Evolutionary conservation across 2,113 vertebrate genomes (phyloP).

Genomic region (Catagonus wagneri): DNA sequence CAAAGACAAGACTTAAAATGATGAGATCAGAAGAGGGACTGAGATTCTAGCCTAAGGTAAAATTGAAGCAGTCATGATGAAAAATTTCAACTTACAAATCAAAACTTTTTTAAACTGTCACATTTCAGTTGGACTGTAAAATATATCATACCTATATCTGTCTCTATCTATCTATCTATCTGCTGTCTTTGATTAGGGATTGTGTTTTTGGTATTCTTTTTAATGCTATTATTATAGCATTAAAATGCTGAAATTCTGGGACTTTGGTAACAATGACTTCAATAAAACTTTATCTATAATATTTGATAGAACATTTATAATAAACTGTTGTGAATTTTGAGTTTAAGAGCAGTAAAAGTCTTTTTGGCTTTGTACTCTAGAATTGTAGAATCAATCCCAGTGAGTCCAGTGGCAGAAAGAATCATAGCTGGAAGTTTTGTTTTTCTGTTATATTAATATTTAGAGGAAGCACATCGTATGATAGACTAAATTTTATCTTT

Average conservation of each 20-base stretch:
- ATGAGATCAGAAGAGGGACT: background rate
- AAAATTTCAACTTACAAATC: slow-evolving; percentile 12
- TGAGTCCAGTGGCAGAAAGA: background rate
- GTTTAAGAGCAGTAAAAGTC: background rate
- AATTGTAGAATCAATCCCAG: background rate
- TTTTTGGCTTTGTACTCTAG: background rate
- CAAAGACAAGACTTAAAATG: slow-evolving; percentile 44
- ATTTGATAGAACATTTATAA: background rate
- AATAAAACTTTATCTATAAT: slow-evolving; percentile 11
- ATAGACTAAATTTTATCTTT: slow-evolving; percentile 7
- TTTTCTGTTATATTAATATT: background rate
- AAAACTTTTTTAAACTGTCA: background rate
- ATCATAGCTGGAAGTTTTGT: background rate
- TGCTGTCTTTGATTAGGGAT: slow-evolving; percentile 13
- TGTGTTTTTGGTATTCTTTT: background rate
- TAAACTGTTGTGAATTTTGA: background rate
- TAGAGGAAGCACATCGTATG: background rate
- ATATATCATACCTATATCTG: background rate
- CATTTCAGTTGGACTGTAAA: slow-evolving; percentile 22
- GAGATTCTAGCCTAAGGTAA: background rate
- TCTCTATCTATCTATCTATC: too few species aligned
- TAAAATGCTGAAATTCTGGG: background rate
- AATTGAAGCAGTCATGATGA: slow-evolving; percentile 22
- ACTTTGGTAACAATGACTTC: background rate
- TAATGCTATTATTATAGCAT: background rate